Conservation (phyloP, 2,113 vertebrate species). For the Nymphicus hollandicus region DNA sequence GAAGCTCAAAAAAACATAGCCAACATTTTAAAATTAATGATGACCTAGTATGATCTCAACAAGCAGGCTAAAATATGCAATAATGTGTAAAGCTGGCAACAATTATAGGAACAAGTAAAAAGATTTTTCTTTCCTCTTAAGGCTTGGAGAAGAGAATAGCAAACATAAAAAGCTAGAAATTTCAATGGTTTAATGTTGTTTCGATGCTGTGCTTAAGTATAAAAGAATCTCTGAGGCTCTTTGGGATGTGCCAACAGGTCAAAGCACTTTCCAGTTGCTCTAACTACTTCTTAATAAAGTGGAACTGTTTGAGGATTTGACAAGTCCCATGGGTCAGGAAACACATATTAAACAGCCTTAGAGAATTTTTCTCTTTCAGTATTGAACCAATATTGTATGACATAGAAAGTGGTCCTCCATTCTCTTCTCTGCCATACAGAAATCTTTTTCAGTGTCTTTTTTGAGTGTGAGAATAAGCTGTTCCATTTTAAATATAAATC, state of each 20-base stretch:
- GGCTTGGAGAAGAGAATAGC: background rate
- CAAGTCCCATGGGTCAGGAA: slow-evolving; percentile 59
- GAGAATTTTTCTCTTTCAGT: slow-evolving; percentile 8
- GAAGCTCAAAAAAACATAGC: background rate
- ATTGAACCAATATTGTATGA: slow-evolving; percentile 23
- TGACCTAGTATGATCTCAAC: slow-evolving; percentile 7
- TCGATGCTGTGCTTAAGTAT: background rate
- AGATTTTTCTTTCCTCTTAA: background rate
- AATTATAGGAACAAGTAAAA: background rate
- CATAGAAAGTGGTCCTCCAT: background rate
- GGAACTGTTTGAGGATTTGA: slow-evolving; percentile 62
- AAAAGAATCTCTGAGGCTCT: slow-evolving; percentile 54
- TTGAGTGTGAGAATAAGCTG: background rate
- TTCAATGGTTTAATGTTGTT: slow-evolving; percentile 23
- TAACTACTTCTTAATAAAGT: slow-evolving; percentile 64
- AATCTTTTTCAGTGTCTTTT: background rate
- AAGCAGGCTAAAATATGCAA: background rate
- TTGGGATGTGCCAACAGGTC: slow-evolving; percentile 54
- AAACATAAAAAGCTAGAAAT: background rate
- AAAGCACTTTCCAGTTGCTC: slow-evolving; percentile 44
- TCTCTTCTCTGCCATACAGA: background rate
- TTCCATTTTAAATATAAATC: background rate
- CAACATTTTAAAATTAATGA: background rate
- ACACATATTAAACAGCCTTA: slow-evolving; percentile 50
- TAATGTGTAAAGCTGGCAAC: background rate